Evolutionary conservation across 2,113 vertebrate species (phyloP).

Genomic region (Leucoraja erinaceus): DNA sequence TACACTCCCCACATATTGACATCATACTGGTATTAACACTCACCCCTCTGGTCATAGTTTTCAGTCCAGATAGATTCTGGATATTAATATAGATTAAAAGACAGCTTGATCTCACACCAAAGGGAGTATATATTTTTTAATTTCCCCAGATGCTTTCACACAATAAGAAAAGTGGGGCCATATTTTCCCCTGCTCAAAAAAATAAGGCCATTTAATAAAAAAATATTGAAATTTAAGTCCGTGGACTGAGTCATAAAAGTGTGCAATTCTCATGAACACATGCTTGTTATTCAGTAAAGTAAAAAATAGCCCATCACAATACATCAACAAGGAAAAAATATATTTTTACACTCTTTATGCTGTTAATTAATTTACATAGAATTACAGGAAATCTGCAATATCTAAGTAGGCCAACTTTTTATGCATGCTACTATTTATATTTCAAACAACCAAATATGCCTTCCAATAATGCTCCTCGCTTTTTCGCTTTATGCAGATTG

Average conservation of each 20-base stretch:
- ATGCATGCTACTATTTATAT: not conserved
- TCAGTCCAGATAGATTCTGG: conserved; percentile 34
- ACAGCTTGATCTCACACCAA: conserved; percentile 22
- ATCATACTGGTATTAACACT: conserved; percentile 37
- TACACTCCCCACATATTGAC: conserved; percentile 29
- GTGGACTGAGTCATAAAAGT: not conserved
- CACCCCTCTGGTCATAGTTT: conserved; percentile 30
- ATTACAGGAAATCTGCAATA: not conserved
- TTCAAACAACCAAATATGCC: not conserved
- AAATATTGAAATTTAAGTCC: not conserved
- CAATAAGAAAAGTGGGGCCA: not conserved
- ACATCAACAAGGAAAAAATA: not conserved
- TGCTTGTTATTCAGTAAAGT: not conserved
- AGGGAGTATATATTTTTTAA: conserved; percentile 16
- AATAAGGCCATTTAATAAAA: not conserved
- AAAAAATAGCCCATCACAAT: not conserved
- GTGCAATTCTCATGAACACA: not conserved
- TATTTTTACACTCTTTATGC: not conserved
- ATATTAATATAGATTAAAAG: conserved; percentile 36
- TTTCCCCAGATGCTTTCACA: conserved; percentile 16
- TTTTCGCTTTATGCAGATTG: not conserved
- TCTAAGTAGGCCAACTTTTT: not conserved
- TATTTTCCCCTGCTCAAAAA: conserved; percentile 15
- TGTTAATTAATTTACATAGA: not conserved
- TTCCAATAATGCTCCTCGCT: too few species aligned